A percentile compares a stretch with the other conserved stretches of the same genome.
phyloP scores from a whole-genome alignment of 2,797 vertebrate genomes.

The Ceyx erithaca region DNA sequence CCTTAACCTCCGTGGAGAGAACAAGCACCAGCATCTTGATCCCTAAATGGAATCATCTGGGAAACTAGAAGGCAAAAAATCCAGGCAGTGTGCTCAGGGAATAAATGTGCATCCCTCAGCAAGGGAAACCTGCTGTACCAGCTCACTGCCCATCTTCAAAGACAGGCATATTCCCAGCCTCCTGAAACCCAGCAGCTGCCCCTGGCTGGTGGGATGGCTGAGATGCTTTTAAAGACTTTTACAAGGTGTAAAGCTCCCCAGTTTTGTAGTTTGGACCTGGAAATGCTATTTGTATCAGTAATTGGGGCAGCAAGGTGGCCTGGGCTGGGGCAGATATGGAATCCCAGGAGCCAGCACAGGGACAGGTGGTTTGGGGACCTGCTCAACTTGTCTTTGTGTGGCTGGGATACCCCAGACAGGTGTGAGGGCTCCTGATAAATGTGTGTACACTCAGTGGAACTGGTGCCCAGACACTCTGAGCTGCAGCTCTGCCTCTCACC shows the following conservation, averaged over 20 bases:
- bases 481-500: not conserved
- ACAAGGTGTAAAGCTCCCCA: not conserved
- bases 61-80: not conserved
- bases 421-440: not conserved
- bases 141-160: not conserved
- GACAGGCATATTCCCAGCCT: not conserved
- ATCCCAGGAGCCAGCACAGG: not conserved
- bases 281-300: not conserved
- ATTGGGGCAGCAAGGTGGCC: not conserved
- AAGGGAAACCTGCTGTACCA: not conserved
- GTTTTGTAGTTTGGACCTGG: not conserved
- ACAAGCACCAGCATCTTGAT: not conserved
- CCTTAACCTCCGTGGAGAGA: not conserved
- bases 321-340: not conserved
- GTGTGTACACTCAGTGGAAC: not conserved
- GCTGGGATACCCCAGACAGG: not conserved
- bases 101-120: accelerated
- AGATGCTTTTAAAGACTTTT: not conserved
- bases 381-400: not conserved
- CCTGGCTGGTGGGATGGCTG: not conserved
- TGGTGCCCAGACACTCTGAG: not conserved
- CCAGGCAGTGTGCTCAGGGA: not conserved
- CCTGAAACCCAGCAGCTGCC: not conserved
- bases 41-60: not conserved
- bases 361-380: not conserved